Conservation (phyloP, 2,797 vertebrate species). For the Stomatorhinus walkeri region DNA sequence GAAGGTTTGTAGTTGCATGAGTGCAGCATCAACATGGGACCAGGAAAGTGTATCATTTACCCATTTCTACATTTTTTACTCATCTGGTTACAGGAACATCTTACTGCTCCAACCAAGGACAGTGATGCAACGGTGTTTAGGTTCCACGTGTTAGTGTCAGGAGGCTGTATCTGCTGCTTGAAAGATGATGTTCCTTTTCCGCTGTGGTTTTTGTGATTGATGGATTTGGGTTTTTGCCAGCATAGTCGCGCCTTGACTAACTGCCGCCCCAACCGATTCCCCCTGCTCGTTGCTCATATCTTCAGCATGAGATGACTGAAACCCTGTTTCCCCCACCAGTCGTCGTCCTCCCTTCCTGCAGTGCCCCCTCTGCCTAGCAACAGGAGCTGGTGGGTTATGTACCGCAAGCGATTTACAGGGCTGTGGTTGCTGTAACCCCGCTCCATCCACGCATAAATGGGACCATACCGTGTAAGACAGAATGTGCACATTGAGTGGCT, state of each 20-base stretch:
- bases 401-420: conserved; percentile 29
- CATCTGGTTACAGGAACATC: not conserved
- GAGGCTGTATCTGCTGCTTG: conserved; percentile 20
- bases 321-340: conserved; percentile 51
- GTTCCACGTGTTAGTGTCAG: not conserved
- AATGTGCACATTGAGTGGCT: not conserved
- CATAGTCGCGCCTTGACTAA: not conserved
- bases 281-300: conserved; percentile 42
- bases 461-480: not conserved
- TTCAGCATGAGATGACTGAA: conserved; percentile 44
- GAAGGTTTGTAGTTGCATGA: not conserved
- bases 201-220: not conserved
- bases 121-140: not conserved
- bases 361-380: conserved; percentile 63
- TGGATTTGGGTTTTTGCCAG: not conserved
- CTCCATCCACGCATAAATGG: not conserved
- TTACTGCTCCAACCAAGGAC: not conserved
- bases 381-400: conserved; percentile 53
- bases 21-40: not conserved
- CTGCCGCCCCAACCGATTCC: not conserved
- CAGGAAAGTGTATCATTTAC: not conserved
- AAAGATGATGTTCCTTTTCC: conserved; percentile 21
- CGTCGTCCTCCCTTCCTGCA: conserved; percentile 55
- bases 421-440: not conserved
- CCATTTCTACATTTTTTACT: not conserved